A percentile compares a stretch with the other conserved stretches of the same genome.
These are phyloP conservation scores for Drosophila putrida DNA, from an alignment of 2,888 invertebrate genomes.

Conservation along the genomic window DNA sequence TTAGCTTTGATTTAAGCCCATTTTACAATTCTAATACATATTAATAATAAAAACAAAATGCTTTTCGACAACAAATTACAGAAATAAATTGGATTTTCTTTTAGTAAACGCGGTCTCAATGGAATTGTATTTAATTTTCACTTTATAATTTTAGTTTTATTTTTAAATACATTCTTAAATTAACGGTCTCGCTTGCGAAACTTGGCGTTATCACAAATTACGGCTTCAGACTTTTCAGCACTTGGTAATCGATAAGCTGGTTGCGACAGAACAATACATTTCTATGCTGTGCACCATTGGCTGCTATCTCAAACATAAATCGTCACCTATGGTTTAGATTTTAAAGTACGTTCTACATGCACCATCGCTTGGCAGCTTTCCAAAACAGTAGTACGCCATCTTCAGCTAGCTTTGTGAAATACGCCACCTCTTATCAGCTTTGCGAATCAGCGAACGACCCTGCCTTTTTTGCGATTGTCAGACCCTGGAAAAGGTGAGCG, in stretches of 20 bases:
- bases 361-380: no score
- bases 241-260: conserved; percentile 24
- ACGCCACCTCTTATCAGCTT: no score
- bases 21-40: conserved; percentile 61
- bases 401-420: no score
- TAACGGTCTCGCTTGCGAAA: not conserved
- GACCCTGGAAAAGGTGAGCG: no score
- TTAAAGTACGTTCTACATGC: no score
- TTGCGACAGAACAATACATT: not conserved
- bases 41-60: conserved; percentile 56
- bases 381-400: no score
- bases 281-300: no score
- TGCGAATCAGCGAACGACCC: no score
- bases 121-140: not conserved
- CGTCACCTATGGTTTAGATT: no score
- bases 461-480: no score
- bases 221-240: conserved; percentile 1
- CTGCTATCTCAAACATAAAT: no score
- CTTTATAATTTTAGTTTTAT: not conserved
- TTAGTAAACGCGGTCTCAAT: not conserved
- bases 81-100: not conserved
- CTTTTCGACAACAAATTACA: conserved; percentile 42
- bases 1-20: conserved; percentile 59
- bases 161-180: conserved; percentile 1
- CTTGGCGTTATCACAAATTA: not conserved